Evolutionary conservation across 1,140 invertebrate genomes (phyloP), one percentile per base, ranked within the genome.

Genomic region (Dendrolimus kikuchii): DNA sequence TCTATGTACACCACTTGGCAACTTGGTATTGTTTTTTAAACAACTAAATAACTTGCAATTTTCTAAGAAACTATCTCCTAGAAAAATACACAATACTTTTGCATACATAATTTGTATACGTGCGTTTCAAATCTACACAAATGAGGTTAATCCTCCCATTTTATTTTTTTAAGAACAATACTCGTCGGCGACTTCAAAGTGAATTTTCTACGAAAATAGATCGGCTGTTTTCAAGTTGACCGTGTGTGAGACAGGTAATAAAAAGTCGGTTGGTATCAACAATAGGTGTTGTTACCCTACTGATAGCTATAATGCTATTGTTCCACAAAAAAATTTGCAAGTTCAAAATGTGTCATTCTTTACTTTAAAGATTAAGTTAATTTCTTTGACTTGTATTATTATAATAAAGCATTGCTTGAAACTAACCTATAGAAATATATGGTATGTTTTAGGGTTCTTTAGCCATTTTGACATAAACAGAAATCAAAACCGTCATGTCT

Each of bases 201-300:
- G 7, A 5, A 42, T 53, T 40, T 23, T 40, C n/a, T 42, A 43
- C 23, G 23, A 23, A 23, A 23, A 53, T 37, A 41, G 23, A 4
- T 37, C 64, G 53, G 60, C 52, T 37, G 49, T 49, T 77, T 74
- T 72, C 59, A 71, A 63, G 59, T 59, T 46, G 39, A 55, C 53
- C 71, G 68, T 70, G 63, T 71, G 71, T 72, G 70, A 62, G 65
- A 73, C 60, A 62, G 36, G 55, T 61, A 57, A 51, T 60, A 51
- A 62, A 59, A 55, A 49, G 38, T 45, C 36, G 40, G 38, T 41
- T 43, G 7, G 38, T 46, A 10, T 7, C 38, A 40, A 77, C 63
- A 77, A 77, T 66, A 51, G 67, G 50, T 4, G 41, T 46, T 43
- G 38, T 60, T 55, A 66, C 49, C 58, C 59, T 48, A 60, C 58